Evolutionary conservation across 2,888 invertebrate genomes (phyloP).

Genomic region (Pristionchus fissidentatus): DNA sequence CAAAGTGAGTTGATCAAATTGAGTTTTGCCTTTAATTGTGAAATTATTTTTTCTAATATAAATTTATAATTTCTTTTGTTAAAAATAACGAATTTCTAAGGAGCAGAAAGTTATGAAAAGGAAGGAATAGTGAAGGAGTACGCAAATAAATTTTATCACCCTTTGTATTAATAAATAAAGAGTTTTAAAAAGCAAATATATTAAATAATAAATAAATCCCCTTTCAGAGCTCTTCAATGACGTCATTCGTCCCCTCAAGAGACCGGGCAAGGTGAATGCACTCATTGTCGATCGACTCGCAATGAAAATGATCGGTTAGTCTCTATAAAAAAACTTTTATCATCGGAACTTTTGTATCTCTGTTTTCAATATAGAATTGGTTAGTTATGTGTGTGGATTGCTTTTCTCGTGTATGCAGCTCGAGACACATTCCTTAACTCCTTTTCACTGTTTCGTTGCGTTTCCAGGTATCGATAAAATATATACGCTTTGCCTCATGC

Average conservation of each 20-base stretch:
- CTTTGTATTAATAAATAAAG: too few species aligned
- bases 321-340: not conserved
- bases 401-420: too few species aligned
- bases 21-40: not conserved
- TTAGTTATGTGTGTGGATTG: too few species aligned
- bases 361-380: not conserved
- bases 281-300: slow-evolving; percentile 93
- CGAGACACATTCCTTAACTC: too few species aligned
- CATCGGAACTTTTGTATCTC: not conserved
- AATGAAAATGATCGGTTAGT: slow-evolving; percentile 82
- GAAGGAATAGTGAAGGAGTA: too few species aligned
- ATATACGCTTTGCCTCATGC: not conserved
- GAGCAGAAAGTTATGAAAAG: too few species aligned
- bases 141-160: too few species aligned
- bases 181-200: too few species aligned
- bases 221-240: slow-evolving; percentile 95
- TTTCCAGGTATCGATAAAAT: not conserved
- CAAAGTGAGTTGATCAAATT: slow-evolving; percentile 67
- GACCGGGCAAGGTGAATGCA: slow-evolving; percentile 88
- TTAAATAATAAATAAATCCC: not conserved
- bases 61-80: too few species aligned
- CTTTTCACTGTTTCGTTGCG: not conserved
- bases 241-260: slow-evolving; percentile 91
- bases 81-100: not conserved
- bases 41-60: too few species aligned